Percentiles rank a stretch among this genome's conserved stretches.
phyloP scores from a whole-genome alignment of 2,888 invertebrate species.

The Synanthedon myopaeformis region DNA sequence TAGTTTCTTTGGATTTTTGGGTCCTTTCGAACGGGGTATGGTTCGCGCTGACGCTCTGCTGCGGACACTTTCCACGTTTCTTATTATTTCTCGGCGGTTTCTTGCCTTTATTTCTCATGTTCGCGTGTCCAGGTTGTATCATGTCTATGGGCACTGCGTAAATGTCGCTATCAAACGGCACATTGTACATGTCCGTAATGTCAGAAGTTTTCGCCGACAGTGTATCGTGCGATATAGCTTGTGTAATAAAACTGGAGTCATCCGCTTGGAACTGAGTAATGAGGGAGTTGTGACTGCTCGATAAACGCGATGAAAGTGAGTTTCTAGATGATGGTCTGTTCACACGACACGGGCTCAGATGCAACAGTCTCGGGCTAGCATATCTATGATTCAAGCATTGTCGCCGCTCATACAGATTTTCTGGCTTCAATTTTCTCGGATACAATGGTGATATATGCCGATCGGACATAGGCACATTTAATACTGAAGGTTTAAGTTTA shows the following conservation, averaged over 20 bases:
- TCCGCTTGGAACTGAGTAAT: constrained; percentile 81
- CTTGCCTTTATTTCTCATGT: constrained; percentile 46
- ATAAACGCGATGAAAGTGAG: constrained; percentile 81
- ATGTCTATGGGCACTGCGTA: constrained; percentile 89
- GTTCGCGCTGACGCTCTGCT: constrained; percentile 27
- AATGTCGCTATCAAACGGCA: constrained; percentile 89
- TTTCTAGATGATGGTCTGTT: constrained; percentile 80
- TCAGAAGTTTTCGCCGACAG: constrained; percentile 77
- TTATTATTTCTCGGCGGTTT: constrained; percentile 43
- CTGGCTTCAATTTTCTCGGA: constrained; percentile 46
- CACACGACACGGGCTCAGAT: constrained; percentile 72
- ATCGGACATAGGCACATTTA: constrained; percentile 28
- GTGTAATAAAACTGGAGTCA: constrained; percentile 88
- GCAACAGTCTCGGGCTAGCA: constrained; percentile 62
- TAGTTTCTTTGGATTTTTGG: constrained; percentile 33
- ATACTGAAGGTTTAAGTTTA: constrained; percentile 23
- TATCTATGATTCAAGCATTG: constrained; percentile 55
- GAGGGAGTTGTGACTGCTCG: constrained; percentile 87
- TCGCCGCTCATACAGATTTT: constrained; percentile 47
- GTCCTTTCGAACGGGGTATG: constrained; percentile 27
- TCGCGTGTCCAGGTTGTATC: constrained; percentile 70
- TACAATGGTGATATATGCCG: constrained; percentile 49
- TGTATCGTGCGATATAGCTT: constrained; percentile 89
- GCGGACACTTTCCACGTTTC: constrained; percentile 47
- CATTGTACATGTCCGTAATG: constrained; percentile 88